These are phyloP conservation scores for Tridacna gigas DNA, from an alignment of 2,888 invertebrate genomes.

Conservation along the genomic window DNA sequence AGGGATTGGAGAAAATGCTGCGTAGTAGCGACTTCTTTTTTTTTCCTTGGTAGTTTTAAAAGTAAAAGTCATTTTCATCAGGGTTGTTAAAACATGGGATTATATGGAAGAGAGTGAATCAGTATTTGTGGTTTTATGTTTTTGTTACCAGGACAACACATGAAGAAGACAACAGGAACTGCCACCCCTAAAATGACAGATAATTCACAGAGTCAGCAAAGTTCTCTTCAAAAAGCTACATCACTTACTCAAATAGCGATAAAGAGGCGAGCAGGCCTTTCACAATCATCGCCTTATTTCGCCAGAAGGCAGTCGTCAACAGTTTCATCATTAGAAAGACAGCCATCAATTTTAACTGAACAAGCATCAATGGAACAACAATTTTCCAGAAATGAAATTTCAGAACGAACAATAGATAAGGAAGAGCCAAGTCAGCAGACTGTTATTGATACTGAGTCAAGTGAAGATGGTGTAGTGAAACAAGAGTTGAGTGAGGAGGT, in stretches of 20 bases:
- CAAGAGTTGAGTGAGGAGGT: conserved; percentile 16
- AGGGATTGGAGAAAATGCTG: no score
- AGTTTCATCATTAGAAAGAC: neutral
- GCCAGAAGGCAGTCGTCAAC: neutral
- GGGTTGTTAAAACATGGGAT: neutral
- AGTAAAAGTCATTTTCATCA: no score
- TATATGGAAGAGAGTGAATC: neutral
- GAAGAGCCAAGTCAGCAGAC: neutral
- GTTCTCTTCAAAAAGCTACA: neutral
- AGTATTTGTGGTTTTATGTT: neutral
- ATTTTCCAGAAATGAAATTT: neutral
- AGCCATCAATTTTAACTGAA: neutral
- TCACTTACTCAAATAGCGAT: neutral
- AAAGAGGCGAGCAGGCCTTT: conserved; percentile 1
- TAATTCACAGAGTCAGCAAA: neutral
- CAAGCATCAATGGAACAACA: neutral
- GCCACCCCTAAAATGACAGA: neutral
- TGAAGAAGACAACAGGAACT: neutral
- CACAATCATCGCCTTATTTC: neutral
- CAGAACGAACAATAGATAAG: neutral
- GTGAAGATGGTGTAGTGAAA: neutral
- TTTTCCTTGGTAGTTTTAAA: no score
- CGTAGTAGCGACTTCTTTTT: no score
- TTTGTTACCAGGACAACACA: conserved; percentile 5
- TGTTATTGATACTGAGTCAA: neutral